Conservation (phyloP, 2,888 invertebrate species). For the Mamestra brassicae region DNA sequence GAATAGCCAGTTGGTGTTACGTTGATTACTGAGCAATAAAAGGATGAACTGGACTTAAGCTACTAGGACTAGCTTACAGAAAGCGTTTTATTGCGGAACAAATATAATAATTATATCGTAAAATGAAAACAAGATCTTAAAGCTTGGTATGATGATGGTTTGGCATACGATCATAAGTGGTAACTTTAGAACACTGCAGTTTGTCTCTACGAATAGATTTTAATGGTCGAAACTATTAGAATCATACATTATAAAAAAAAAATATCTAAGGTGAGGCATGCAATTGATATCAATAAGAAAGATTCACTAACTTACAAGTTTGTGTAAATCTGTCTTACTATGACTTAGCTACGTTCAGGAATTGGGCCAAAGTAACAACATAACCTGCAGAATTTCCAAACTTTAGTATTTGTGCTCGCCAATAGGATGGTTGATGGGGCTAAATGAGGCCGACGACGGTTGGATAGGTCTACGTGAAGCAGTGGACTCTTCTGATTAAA, state of each 20-base stretch:
- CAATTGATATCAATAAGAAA: no score
- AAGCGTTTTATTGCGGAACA: not conserved
- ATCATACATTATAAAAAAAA: not conserved
- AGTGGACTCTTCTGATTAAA: no score
- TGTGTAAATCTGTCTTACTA: no score
- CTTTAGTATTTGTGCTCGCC: no score
- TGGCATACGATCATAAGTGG: not conserved
- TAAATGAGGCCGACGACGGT: no score
- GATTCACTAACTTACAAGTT: no score
- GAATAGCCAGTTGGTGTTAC: conserved; percentile 28
- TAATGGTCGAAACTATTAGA: not conserved
- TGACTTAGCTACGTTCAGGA: no score
- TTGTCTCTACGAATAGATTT: not conserved
- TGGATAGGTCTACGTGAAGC: no score
- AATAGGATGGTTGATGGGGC: no score
- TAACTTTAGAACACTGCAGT: not conserved
- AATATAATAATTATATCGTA: conserved; percentile 13
- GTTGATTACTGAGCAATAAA: conserved; percentile 49
- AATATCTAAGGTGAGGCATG: no score
- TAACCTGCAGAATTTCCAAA: no score
- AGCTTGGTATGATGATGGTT: not conserved
- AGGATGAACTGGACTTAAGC: conserved; percentile 14
- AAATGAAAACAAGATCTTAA: conserved; percentile 8
- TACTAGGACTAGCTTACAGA: not conserved
- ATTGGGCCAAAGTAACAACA: no score